Evolutionary conservation across 1,140 invertebrate species (phyloP), one percentile per base, ranked within the genome.

Genomic region (Capitella teleta): DNA sequence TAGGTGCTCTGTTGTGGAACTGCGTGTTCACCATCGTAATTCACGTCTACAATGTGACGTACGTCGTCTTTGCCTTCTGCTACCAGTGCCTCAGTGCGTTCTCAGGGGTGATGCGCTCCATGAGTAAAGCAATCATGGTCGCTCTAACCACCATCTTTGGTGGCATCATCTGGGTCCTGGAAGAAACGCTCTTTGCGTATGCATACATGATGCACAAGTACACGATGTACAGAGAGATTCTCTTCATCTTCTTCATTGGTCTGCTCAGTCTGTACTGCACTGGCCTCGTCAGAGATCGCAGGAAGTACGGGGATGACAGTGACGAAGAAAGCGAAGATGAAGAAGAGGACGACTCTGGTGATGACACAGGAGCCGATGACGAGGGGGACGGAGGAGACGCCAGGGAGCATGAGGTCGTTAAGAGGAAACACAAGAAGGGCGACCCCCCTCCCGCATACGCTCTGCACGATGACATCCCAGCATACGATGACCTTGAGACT

Each of bases 181-280:
- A 51, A 19, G 49, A 51, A 41, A 44, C 41, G 21, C 26, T 51
- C 18, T 30, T 51, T 21, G 49, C 49, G 3, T 51, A 45, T 19
- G 28, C 32, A 26, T 51, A 28, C 49, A 51, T 45, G 49, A 38
- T 51, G 38, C 38, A 51, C 23, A 42, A 51, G 40, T 51, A 51
- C 28, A 51, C 42, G 14, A 51, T 51, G 49, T 51, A 51, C 28
- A 19, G 49, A 12, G 49, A 51, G 25, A 45, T 30, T 3, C 32
- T 51, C 21, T 51, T 51, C 28, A 12, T 44, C 21, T 19, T 23
- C 2, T 51, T 51, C 26, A 28, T 51, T 23, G 38, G 18, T 14
- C 24, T 51, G 8, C 18, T 51, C 21, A 46, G 37, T 43, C 38
- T 51, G 12, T 51, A 51, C 40, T 51, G 49, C 19, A 51, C 38